A percentile compares a stretch with the other conserved stretches of the same genome.
Evolutionary conservation across 2,888 invertebrate genomes (phyloP).

Genomic region (Rapana venosa): DNA sequence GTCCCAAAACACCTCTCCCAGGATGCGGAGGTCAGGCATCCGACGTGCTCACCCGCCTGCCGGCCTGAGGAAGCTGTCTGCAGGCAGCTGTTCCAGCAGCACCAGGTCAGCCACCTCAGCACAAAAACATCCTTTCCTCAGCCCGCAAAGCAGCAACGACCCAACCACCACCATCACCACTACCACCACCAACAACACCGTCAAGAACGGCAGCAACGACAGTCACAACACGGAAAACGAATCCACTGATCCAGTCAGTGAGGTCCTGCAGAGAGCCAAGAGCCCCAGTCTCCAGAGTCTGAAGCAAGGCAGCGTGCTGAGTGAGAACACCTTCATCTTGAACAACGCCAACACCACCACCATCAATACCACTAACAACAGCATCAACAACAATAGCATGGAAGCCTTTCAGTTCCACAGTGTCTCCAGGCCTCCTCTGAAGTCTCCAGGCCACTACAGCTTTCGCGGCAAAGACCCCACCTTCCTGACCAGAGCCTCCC

Average conservation of each 20-base stretch:
- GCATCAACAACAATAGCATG: neutral
- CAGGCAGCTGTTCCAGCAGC: neutral
- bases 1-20: neutral
- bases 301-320: conserved; percentile 2
- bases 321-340: neutral
- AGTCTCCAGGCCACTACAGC: neutral
- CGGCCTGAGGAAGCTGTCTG: neutral
- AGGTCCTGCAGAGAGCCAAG: neutral
- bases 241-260: neutral
- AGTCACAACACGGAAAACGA: neutral
- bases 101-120: neutral
- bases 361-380: neutral
- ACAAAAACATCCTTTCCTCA: neutral
- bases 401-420: neutral
- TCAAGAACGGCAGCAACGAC: neutral
- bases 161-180: neutral
- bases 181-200: neutral
- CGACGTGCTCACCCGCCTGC: conserved; percentile 23
- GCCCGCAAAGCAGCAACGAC: neutral
- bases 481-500: neutral
- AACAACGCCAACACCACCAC: neutral
- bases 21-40: neutral
- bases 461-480: neutral
- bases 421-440: neutral
- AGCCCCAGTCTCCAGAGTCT: neutral